Percentiles rank a stretch among this genome's conserved stretches.
Conservation (phyloP, 2,113 vertebrate genomes). For the Marcusenius ussheri region DNA sequence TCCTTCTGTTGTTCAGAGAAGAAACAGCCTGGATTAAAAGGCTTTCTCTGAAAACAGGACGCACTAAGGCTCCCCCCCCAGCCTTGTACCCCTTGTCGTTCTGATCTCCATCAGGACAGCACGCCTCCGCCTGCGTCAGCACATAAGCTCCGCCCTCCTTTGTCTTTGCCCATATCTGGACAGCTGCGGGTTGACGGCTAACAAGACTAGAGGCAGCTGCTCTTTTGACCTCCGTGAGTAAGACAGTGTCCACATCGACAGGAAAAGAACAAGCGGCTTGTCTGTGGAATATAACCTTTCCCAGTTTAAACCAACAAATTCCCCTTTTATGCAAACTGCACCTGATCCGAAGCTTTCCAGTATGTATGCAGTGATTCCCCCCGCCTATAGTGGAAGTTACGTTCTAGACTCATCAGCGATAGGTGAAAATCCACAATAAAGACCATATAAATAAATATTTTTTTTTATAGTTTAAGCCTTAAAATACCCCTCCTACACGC, state of each 20-base stretch:
- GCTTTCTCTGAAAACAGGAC: neutral
- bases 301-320: neutral
- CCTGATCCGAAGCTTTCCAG: neutral
- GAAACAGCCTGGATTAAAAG: neutral
- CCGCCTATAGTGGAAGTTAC: too few relatives aligned
- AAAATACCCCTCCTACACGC: too few relatives aligned
- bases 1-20: neutral
- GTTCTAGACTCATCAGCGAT: too few relatives aligned
- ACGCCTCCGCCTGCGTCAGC: neutral
- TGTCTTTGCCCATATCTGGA: slow-evolving; percentile 7
- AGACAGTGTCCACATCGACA: neutral
- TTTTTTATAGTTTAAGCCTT: too few relatives aligned
- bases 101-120: neutral
- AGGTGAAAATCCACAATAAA: too few relatives aligned
- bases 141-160: neutral
- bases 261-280: neutral
- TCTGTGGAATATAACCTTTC: neutral
- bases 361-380: neutral
- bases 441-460: too few relatives aligned
- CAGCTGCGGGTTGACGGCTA: slow-evolving; percentile 12
- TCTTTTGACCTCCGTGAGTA: slow-evolving; percentile 15
- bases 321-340: neutral
- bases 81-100: neutral
- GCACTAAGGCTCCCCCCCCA: neutral
- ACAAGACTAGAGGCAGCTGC: slow-evolving; percentile 22